Evolutionary conservation across 1,140 invertebrate genomes (phyloP).

Genomic region (Palaemon carinicauda): DNA sequence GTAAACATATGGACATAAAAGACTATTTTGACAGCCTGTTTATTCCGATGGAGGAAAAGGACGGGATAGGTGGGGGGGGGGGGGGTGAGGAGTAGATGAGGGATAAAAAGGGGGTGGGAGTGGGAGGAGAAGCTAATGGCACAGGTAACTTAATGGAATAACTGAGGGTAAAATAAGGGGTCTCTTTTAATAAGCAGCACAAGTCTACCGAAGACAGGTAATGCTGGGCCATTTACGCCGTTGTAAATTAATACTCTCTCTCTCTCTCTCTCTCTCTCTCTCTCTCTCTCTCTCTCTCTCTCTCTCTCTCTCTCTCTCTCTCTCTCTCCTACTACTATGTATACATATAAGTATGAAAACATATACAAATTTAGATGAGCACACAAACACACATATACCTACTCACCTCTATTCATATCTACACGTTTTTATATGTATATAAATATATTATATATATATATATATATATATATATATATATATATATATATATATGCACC

Average conservation of each 20-base stretch:
- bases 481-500: neutral
- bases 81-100: neutral
- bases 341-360: too few species aligned
- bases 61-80: neutral
- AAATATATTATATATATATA: neutral
- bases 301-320: neutral
- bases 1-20: neutral
- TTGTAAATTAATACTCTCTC: too few species aligned
- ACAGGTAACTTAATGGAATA: neutral
- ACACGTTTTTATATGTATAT: too few species aligned
- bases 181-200: too few species aligned
- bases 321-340: too few species aligned
- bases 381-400: conserved; percentile 3
- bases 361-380: neutral
- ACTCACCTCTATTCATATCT: neutral
- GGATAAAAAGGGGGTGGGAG: neutral
- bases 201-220: neutral
- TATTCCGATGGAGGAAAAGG: too few species aligned
- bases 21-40: too few species aligned
- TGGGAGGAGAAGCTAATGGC: neutral
- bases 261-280: neutral
- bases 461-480: too few species aligned
- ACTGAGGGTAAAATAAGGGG: too few species aligned
- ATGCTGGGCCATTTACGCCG: neutral
- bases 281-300: neutral